Percentiles rank a stretch among this genome's conserved stretches.
These are phyloP conservation scores for Forbesichthys papilliferus DNA, from an alignment of 2,113 vertebrate genomes.

Conservation along the genomic window DNA sequence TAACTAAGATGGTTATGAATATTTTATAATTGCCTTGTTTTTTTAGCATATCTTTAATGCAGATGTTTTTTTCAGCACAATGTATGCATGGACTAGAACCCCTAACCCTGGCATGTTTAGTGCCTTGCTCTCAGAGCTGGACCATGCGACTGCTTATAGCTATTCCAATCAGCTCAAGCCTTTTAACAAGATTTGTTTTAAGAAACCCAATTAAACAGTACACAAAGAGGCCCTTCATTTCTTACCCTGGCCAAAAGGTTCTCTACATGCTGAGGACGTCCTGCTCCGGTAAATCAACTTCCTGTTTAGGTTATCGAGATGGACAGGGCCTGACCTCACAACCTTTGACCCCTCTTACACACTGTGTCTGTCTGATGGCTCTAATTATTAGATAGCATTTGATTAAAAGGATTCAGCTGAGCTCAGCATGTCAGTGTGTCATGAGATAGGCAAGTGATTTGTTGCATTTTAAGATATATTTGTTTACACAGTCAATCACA, in stretches of 20 bases:
- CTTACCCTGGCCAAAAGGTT: conserved; percentile 11
- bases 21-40: too few relatives aligned
- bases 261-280: conserved; percentile 18
- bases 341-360: conserved; percentile 2
- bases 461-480: too few relatives aligned
- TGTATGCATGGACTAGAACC: too few relatives aligned
- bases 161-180: too few relatives aligned
- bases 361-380: too few relatives aligned
- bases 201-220: conserved; percentile 33
- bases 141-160: too few relatives aligned
- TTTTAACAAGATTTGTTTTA: background rate
- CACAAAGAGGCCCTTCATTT: conserved; percentile 42
- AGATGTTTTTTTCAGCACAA: too few relatives aligned
- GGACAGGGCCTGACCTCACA: conserved; percentile 49
- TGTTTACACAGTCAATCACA: too few relatives aligned
- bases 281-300: conserved; percentile 16
- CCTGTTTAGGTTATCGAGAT: conserved; percentile 57
- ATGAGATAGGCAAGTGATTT: background rate
- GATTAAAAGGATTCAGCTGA: background rate
- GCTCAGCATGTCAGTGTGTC: background rate
- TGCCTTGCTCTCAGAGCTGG: too few relatives aligned
- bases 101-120: too few relatives aligned
- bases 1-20: too few relatives aligned
- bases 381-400: background rate
- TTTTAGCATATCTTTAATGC: too few relatives aligned